Base-by-base conservation (phyloP, 2,888 invertebrate genomes). In the Bellardia pandia region DNA sequence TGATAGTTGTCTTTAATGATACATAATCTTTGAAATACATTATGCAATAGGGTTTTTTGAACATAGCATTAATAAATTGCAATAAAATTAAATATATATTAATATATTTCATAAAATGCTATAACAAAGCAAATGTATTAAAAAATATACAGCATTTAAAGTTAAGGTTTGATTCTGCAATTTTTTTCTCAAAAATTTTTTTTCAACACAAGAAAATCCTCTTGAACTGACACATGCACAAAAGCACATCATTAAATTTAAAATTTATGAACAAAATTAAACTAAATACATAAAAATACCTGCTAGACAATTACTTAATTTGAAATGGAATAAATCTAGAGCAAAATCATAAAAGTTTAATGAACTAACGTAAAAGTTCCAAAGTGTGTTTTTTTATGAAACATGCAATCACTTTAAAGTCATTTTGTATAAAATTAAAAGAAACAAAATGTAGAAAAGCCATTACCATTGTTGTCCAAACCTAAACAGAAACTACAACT, bases 331-430 rank as follows among this genome's bases (percentile, higher is more conserved):
- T 9, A 81, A 78, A 86, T 75, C 69, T 86, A 78, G 86, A 86
- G 86, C 86, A 78, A 82, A 82, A 78, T 74, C 86, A 56, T 82
- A 78, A 82, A 86, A 86, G 78, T 86, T 86, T 75, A 86, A 86
- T 69, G 82, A 86, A 82, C 78, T 56, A 14, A 62, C 51, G 2
- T 13, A 33, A 58, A 75, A 48, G 37, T 11, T 45, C 16, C 23
- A 58, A 72, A 66, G 23, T 74, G 2, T 30, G 40, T 48, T 45
- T 23, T 9, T 62, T 56, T 7, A 48, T 42, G 2, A 4, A 37
- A 37, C 48, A 75, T 56, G 82, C 69, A 86, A 75, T 86, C 68
- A 69, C 56, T 82, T 69, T 60, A 13, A 68, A 60, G 23, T n/a
- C 11, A 56, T 56, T 53, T 45, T 11, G 45, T 13, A 13, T 13